Conservation (phyloP, 2,113 vertebrate species). For the Laticauda colubrina region DNA sequence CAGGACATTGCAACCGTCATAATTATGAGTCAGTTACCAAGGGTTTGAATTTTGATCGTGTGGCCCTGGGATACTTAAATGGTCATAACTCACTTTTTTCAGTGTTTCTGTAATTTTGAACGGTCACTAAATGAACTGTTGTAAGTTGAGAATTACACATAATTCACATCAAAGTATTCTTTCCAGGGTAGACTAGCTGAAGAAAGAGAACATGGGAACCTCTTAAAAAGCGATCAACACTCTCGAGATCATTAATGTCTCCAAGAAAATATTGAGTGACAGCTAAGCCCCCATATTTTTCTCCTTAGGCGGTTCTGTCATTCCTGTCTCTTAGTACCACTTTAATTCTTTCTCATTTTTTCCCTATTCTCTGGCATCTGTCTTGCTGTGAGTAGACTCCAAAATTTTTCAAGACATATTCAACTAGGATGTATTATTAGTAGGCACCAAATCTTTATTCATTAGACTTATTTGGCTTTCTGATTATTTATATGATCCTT, state of each 20-base stretch:
- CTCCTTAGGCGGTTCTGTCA: slow-evolving; percentile 48
- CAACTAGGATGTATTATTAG: slow-evolving; percentile 35
- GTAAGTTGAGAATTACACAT: background rate
- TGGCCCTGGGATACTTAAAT: too few relatives aligned
- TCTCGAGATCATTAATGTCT: slow-evolving; percentile 42
- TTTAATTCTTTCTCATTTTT: slow-evolving; percentile 46
- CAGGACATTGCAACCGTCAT: too few relatives aligned
- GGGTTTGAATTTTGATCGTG: too few relatives aligned
- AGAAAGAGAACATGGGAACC: slow-evolving; percentile 23
- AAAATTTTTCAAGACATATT: slow-evolving; percentile 41
- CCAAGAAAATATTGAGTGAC: slow-evolving; percentile 44
- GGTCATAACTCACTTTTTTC: background rate
- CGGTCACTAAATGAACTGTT: background rate
- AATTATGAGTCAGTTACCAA: too few relatives aligned
- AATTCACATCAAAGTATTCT: background rate
- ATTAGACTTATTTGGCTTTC: slow-evolving; percentile 3
- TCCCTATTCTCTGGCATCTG: slow-evolving; percentile 42
- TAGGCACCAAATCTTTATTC: slow-evolving; percentile 33
- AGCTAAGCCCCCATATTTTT: slow-evolving; percentile 33
- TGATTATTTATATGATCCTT: slow-evolving; percentile 19
- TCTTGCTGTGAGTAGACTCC: slow-evolving; percentile 51
- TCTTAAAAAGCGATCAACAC: slow-evolving; percentile 26
- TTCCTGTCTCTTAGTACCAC: slow-evolving; percentile 49
- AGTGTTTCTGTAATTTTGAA: background rate
- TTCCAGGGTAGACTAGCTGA: slow-evolving; percentile 28